Evolutionary conservation across 2,797 vertebrate species (phyloP).

Genomic region (Streptopelia turtur): DNA sequence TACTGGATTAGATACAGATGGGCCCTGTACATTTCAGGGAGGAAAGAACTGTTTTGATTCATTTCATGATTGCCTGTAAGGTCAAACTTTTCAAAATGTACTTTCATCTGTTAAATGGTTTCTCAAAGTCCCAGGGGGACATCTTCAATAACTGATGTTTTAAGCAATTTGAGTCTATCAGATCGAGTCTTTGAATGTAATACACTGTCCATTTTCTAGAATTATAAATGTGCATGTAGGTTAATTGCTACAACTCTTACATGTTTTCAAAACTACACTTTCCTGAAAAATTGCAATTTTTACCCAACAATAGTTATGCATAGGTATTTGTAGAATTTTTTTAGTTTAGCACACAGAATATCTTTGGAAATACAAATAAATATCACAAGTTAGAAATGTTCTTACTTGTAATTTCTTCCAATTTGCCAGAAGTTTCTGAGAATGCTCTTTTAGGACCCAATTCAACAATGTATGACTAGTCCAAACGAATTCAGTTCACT

Average conservation of each 20-base stretch:
- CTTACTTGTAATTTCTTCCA: not conserved
- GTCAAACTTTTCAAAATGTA: conserved; percentile 88
- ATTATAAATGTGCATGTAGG: conserved; percentile 84
- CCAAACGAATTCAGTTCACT: not conserved
- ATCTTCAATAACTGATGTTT: conserved; percentile 89
- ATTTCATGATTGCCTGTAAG: conserved; percentile 89
- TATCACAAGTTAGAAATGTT: not conserved
- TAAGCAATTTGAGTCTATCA: conserved; percentile 87
- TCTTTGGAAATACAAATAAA: conserved; percentile 21
- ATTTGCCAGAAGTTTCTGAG: not conserved
- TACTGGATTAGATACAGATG: conserved; percentile 91
- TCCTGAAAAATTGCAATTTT: conserved; percentile 43
- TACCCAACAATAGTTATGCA: not conserved
- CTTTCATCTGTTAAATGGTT: conserved; percentile 90
- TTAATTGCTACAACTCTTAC: conserved; percentile 83
- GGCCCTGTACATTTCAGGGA: conserved; percentile 83
- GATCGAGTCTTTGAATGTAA: conserved; percentile 84
- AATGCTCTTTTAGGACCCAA: not conserved
- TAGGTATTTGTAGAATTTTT: conserved; percentile 27
- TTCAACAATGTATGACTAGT: not conserved
- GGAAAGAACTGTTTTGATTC: conserved; percentile 86
- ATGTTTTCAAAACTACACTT: conserved; percentile 77
- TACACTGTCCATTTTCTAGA: conserved; percentile 81
- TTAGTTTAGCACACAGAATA: not conserved
- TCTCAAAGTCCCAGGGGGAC: conserved; percentile 83